These are phyloP conservation scores for Apotomis betuletana DNA, from an alignment of 2,888 invertebrate genomes.

Conservation along the genomic window DNA sequence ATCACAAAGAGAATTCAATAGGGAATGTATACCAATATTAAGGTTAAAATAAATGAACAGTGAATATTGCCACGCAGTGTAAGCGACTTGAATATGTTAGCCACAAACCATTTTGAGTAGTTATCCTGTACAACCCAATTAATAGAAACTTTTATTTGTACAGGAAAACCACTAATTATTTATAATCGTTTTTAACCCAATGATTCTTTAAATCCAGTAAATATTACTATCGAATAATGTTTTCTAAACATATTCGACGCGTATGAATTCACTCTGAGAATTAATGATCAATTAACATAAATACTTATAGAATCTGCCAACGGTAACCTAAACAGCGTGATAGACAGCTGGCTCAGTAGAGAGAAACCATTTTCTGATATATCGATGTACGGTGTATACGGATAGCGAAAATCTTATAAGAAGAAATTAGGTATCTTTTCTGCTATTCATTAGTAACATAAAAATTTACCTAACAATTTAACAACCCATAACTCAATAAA, in stretches of 20 bases:
- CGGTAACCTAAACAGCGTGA: neutral
- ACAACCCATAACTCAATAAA: too few relatives aligned
- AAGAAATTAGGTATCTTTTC: too few relatives aligned
- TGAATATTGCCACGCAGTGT: conserved; percentile 32
- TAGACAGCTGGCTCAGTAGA: neutral
- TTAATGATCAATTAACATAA: too few relatives aligned
- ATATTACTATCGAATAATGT: too few relatives aligned
- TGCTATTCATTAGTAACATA: too few relatives aligned
- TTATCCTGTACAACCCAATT: neutral
- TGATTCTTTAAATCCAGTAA: too few relatives aligned
- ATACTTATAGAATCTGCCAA: neutral
- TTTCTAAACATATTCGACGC: too few relatives aligned
- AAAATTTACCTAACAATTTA: too few relatives aligned
- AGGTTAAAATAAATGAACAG: conserved; percentile 1
- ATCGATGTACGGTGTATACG: too few relatives aligned
- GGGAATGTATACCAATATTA: neutral
- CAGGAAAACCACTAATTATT: neutral
- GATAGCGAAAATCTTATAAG: too few relatives aligned
- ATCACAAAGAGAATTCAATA: too few relatives aligned
- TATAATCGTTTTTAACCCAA: neutral
- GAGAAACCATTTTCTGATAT: neutral
- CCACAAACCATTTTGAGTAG: neutral
- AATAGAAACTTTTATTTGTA: neutral
- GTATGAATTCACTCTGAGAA: too few relatives aligned
- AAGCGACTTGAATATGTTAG: conserved; percentile 18